Evolutionary conservation across 2,113 vertebrate genomes (phyloP).

Genomic region (Lipotes vexillifer): DNA sequence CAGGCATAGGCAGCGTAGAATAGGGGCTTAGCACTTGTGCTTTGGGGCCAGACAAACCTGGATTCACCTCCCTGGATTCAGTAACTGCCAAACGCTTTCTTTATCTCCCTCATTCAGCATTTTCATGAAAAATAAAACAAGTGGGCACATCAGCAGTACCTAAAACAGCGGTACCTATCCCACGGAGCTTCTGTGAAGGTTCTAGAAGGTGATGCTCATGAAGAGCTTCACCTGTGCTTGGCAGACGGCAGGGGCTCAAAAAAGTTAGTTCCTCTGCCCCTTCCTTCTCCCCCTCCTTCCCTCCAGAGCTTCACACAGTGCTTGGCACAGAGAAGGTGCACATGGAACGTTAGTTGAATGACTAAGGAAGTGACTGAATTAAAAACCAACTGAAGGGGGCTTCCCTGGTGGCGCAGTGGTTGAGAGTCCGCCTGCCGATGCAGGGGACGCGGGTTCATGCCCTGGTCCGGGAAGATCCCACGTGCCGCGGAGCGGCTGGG

Average conservation of each 20-base stretch:
- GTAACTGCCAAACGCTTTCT: background rate
- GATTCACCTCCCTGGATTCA: background rate
- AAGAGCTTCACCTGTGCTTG: background rate
- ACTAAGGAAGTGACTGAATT: background rate
- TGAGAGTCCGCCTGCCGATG: no score
- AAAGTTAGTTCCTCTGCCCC: background rate
- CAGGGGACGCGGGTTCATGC: fast-evolving
- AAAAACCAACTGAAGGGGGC: background rate
- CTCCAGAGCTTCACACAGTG: background rate
- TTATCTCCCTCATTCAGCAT: background rate
- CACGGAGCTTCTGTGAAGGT: background rate
- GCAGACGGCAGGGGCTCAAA: background rate
- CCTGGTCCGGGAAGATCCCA: no score
- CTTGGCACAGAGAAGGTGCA: background rate
- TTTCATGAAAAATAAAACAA: background rate
- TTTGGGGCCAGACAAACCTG: background rate
- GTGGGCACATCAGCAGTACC: no score
- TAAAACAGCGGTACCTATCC: no score
- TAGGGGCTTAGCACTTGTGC: background rate
- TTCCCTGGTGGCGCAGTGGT: no score
- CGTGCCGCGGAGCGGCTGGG: no score
- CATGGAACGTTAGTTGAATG: background rate
- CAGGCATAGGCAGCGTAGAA: no score
- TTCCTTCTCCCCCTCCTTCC: background rate
- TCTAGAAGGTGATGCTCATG: background rate